Conservation (phyloP, 1,140 invertebrate species). For the Plectrocnemia conspersa region DNA sequence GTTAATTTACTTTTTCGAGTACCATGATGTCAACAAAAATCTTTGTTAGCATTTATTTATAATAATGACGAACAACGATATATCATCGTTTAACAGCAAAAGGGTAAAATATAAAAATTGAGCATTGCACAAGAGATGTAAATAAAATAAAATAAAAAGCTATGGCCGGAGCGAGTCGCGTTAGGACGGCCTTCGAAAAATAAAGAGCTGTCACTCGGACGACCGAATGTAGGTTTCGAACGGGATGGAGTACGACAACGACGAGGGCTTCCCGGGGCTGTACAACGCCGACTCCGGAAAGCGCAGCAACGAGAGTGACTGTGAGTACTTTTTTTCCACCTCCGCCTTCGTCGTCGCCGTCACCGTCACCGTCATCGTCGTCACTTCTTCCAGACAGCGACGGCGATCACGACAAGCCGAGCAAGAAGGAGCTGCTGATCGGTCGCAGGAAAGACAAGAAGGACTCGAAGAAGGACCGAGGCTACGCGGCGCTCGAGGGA, state of each 20-base stretch:
- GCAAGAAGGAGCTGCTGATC: slow-evolving; percentile 70
- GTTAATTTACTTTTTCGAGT: too few relatives aligned
- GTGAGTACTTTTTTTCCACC: slow-evolving; percentile 55
- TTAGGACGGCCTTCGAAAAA: too few relatives aligned
- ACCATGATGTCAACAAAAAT: neutral
- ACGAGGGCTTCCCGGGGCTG: slow-evolving; percentile 85
- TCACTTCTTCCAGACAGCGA: slow-evolving; percentile 61
- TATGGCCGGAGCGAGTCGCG: too few relatives aligned
- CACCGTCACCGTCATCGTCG: neutral
- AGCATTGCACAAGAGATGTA: too few relatives aligned
- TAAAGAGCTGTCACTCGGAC: too few relatives aligned
- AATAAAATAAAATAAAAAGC: too few relatives aligned
- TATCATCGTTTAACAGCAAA: too few relatives aligned
- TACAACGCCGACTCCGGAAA: slow-evolving; percentile 74
- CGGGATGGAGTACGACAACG: slow-evolving; percentile 63
- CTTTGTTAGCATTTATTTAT: neutral
- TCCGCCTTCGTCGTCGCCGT: neutral
- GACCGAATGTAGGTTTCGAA: too few relatives aligned
- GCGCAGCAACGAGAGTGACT: slow-evolving; percentile 79
- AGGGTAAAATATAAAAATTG: neutral
- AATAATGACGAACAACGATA: too few relatives aligned
- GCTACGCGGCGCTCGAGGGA: slow-evolving; percentile 87
- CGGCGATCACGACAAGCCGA: slow-evolving; percentile 68
- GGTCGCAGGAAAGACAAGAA: slow-evolving; percentile 75
- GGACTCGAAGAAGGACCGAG: slow-evolving; percentile 76